phyloP scores from a whole-genome alignment of 1,140 invertebrate species.

The Euura saliciscinereae region DNA sequence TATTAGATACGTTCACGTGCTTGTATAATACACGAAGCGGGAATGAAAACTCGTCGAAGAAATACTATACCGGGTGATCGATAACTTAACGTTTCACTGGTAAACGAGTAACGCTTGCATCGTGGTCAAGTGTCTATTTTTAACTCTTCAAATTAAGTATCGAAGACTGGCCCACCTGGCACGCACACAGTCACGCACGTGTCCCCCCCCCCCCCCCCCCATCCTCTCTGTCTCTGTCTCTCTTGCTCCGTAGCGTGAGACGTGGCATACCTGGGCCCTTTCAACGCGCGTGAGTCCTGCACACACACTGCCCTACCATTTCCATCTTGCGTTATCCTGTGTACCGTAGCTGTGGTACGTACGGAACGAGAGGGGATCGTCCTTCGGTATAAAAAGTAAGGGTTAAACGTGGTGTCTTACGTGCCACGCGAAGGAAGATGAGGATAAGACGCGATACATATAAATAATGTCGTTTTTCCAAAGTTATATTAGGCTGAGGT shows the following conservation, averaged over 20 bases:
- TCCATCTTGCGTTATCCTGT: too few species aligned
- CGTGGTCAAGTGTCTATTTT: conserved; percentile 4
- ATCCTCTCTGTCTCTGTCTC: not conserved
- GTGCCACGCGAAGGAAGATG: too few species aligned
- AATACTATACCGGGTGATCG: not conserved
- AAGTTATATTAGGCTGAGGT: not conserved
- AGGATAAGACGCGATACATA: too few species aligned
- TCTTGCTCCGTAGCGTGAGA: not conserved
- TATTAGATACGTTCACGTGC: too few species aligned
- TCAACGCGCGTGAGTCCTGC: not conserved
- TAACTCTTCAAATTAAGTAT: not conserved
- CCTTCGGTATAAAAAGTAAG: too few species aligned
- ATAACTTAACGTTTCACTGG: not conserved
- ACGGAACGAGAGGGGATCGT: too few species aligned
- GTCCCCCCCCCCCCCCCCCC: not conserved
- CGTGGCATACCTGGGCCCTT: not conserved
- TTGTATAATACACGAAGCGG: too few species aligned
- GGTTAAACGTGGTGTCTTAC: too few species aligned
- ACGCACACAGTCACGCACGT: not conserved
- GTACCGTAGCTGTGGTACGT: too few species aligned
- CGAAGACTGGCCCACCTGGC: conserved; percentile 5
- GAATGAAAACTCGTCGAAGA: too few species aligned
- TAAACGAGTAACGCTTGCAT: conserved; percentile 5
- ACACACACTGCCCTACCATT: too few species aligned
- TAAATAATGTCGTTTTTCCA: not conserved